A percentile compares a stretch with the other conserved stretches of the same genome.
phyloP scores from a whole-genome alignment of 2,113 vertebrate genomes.

The Calyptomena viridis region DNA sequence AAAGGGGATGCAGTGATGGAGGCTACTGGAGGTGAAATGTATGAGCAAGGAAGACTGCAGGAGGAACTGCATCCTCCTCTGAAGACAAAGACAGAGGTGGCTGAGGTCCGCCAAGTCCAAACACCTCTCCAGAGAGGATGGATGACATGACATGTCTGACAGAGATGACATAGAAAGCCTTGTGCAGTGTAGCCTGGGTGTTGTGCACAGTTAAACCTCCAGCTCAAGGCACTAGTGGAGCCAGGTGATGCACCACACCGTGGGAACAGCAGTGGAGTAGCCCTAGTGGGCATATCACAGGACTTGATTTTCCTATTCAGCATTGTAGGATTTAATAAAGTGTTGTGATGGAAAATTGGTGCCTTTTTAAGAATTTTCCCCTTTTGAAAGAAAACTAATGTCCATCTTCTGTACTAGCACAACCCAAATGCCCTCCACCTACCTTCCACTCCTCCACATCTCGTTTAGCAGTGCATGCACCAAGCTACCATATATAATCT shows the following conservation, averaged over 20 bases:
- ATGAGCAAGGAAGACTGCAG: background rate
- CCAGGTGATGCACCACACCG: fast-evolving
- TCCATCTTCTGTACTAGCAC: background rate
- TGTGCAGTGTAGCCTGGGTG: background rate
- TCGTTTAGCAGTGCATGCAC: background rate
- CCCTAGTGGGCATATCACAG: background rate
- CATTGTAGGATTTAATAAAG: background rate
- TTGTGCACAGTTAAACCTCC: background rate
- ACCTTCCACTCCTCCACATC: background rate
- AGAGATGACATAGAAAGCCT: background rate
- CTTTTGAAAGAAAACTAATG: background rate
- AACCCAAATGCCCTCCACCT: background rate
- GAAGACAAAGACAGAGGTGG: background rate
- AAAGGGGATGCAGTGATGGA: background rate
- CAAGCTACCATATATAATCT: background rate
- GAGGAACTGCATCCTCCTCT: background rate
- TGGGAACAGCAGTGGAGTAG: background rate
- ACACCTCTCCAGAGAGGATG: background rate
- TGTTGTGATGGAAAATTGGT: background rate
- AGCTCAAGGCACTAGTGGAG: background rate
- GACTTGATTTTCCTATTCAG: background rate
- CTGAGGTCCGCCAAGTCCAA: background rate
- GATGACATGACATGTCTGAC: background rate
- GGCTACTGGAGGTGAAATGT: background rate
- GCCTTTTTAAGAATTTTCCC: background rate